Evolutionary conservation across 2,797 vertebrate species (phyloP), one percentile per base, ranked within the genome.

Genomic region (Eutrigla gurnardus): DNA sequence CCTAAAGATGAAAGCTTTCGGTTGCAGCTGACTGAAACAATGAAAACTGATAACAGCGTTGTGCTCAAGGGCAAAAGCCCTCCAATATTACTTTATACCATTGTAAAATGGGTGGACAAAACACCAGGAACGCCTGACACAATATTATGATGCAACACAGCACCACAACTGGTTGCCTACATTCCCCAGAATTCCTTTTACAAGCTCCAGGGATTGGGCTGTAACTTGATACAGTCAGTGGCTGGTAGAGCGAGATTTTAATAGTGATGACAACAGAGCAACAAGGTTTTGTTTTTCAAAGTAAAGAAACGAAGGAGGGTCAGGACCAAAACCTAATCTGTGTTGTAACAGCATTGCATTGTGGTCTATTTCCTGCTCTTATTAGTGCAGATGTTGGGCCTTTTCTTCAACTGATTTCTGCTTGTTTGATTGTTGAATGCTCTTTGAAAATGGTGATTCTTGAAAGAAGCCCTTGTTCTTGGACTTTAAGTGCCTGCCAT

Each of bases 41-140:
- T 37, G 25, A 86, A 54, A 32, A 59, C 9, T 42, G 70, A 77
- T 59, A 76, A 78, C 42, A 62, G 43, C 5, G 3, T 33, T 17
- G 53, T 42, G 36, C 50, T 59, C 3, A 70, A 79, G 73, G 73
- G 18, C 60, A 65, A 83, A 75, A 46, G 47, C 52, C 2, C 7
- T 70, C n/a, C 2, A 57, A 42, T n/a, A 4, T 35, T 49, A 66
- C 2, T 15, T 43, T 54, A 37, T 15, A 17, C n/a, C 1, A 0
- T 11, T 42, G 25, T 46, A 57, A 61, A 75, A 9, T 35, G 15
- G 18, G 43, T 7, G 11, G 15, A 71, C 11, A 40, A 52, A 65
- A 43, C 58, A 52, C 52, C 55, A 61, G 47, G 6, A 63, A 67
- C 40, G 55, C 1, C 46, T 37, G 2, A n/a, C 6, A 50, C 36